Evolutionary conservation across 2,797 vertebrate genomes (phyloP).

Genomic region (Gymnoscopelus microlampas): DNA sequence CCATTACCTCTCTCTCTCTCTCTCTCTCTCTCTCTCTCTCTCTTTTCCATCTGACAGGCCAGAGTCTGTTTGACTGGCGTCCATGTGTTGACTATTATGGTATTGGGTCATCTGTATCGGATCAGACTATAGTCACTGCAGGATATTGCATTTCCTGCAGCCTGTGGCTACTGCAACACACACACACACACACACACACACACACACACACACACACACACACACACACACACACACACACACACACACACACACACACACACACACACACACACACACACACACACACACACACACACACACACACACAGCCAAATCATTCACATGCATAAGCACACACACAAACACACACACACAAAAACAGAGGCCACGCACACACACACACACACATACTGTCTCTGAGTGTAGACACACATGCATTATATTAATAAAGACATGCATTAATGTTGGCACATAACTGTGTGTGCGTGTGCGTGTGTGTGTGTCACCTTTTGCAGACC

Average conservation of each 20-base stretch:
- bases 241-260: slow-evolving; percentile 1
- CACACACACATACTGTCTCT: not conserved
- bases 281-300: not conserved
- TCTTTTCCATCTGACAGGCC: not conserved
- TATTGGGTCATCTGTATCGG: slow-evolving; percentile 21
- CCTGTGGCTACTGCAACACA: not conserved
- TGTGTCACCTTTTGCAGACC: no score
- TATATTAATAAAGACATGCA: no score
- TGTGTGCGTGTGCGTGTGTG: no score
- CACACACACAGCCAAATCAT: not conserved
- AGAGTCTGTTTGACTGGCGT: not conserved
- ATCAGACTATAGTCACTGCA: slow-evolving; percentile 6
- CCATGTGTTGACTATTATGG: slow-evolving; percentile 24
- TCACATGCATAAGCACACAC: not conserved
- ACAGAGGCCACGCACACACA: not conserved
- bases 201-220: not conserved
- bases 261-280: not conserved
- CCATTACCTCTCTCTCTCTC: slow-evolving; percentile 33
- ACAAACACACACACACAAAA: not conserved
- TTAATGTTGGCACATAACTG: no score
- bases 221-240: not conserved
- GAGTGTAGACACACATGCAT: no score
- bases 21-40: not conserved
- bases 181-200: not conserved
- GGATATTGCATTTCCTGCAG: slow-evolving; percentile 37